These are phyloP conservation scores for Psylliodes chrysocephalus DNA, from an alignment of 2,888 invertebrate species.

Conservation along the genomic window DNA sequence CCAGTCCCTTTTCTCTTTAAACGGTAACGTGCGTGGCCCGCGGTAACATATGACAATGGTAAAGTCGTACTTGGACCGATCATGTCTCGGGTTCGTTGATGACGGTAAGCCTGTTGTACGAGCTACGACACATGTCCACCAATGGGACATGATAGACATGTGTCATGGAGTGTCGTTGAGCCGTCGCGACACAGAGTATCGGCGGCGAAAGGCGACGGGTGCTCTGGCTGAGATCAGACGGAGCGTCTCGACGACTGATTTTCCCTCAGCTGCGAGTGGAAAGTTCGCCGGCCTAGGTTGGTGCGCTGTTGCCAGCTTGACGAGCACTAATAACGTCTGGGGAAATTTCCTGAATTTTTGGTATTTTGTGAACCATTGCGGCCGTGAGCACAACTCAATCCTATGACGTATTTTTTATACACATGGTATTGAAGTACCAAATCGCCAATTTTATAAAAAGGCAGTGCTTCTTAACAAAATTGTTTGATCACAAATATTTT, in stretches of 20 bases:
- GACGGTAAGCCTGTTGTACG: conserved; percentile 2
- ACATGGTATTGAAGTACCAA: too few species aligned
- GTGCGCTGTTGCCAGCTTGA: conserved; percentile 51
- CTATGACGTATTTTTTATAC: too few species aligned
- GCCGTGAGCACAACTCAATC: too few species aligned
- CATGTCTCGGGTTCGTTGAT: conserved; percentile 1
- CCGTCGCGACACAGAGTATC: conserved; percentile 39
- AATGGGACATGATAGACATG: conserved; percentile 52
- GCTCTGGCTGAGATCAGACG: conserved; percentile 34
- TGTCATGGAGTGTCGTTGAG: conserved; percentile 47
- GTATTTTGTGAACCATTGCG: too few species aligned
- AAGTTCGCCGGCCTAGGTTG: conserved; percentile 50
- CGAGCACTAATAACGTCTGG: not conserved
- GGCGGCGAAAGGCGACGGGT: conserved; percentile 39
- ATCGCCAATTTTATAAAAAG: too few species aligned
- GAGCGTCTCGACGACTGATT: conserved; percentile 45
- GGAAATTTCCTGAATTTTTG: too few species aligned
- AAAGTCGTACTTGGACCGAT: not conserved
- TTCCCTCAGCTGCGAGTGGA: conserved; percentile 32
- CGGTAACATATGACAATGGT: conserved; percentile 8
- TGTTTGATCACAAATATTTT: too few species aligned
- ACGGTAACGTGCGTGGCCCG: conserved; percentile 5
- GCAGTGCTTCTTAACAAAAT: too few species aligned
- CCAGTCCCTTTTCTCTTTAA: not conserved
- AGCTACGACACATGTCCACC: conserved; percentile 34